Base-by-base conservation (phyloP, 2,888 invertebrate genomes). In the Eristalis arbustorum region DNA sequence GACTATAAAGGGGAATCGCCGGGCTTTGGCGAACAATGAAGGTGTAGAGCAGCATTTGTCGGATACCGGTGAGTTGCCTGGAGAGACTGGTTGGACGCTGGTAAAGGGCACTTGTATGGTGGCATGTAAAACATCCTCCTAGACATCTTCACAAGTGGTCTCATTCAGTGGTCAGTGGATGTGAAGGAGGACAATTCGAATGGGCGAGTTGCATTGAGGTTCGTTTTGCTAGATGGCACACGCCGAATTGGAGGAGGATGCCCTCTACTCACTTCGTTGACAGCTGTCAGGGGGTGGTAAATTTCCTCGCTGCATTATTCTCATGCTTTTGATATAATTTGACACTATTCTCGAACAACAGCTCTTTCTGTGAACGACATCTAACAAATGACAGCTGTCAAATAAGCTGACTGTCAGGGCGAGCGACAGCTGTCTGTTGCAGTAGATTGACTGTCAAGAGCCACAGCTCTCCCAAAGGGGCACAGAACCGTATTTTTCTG, bases 51-150 rank as follows among this genome's bases (percentile, higher is more conserved):
- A 72, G 87, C 72, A 85, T 85, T 85, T 85, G 84, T 76, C 72
- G 76, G 81, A 81, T 80, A 71, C 71, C 42, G 34, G 59, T 22
- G 67, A 68, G 66, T 71, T 49, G 49, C 49, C 49, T 18, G 18
- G 49, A 49, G 31, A 80, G 61, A 68, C 68, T n/a, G 28, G 73
- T 67, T 56, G 61, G 56, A 28, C 3, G 49, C 8, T 25, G 40
- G 42, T 2, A 10, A 14, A 64, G 66, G 68, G 63, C 71, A 71
- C 78, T 79, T 87, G 87, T 87, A 75, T 87, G 68, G 57, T 75
- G 78, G 78, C 83, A 75, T 87, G 87, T 87, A 87, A 83, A 83
- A 87, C 87, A 87, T 75, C 79, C 25, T 75, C 74, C 75, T 87
- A 82, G 83, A 79, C 72, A 67, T 87, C 87, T 78, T 67, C 77